Evolutionary conservation across 1,140 invertebrate genomes (phyloP).

Genomic region (Metaphire vulgaris): DNA sequence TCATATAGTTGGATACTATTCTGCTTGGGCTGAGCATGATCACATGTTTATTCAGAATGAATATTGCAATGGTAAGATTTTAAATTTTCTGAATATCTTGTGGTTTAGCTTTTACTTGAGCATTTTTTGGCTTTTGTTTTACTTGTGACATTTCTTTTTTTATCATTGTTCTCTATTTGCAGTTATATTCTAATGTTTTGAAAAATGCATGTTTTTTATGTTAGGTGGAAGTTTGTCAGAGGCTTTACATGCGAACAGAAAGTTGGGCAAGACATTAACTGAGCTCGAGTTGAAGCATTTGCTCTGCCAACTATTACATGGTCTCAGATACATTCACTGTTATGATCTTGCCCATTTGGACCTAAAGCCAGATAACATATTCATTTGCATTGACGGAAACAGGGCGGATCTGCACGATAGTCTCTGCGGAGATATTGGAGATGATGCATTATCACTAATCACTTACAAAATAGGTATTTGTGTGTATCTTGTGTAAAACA

Average conservation of each 20-base stretch:
- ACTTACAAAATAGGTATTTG: neutral
- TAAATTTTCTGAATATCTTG: too few species aligned
- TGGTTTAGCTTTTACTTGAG: too few species aligned
- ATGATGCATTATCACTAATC: neutral
- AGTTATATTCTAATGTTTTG: neutral
- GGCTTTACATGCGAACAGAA: neutral
- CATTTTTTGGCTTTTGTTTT: too few species aligned
- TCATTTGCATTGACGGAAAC: slow-evolving; percentile 8
- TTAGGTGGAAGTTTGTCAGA: neutral
- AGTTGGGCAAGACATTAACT: slow-evolving; percentile 32
- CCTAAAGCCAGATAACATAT: slow-evolving; percentile 68
- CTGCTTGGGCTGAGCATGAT: slow-evolving; percentile 85
- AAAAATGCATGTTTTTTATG: neutral
- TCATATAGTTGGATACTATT: slow-evolving; percentile 84
- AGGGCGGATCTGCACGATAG: neutral
- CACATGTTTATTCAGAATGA: slow-evolving; percentile 91
- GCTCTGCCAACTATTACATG: slow-evolving; percentile 65
- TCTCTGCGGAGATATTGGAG: neutral
- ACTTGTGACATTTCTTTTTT: neutral
- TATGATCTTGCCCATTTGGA: slow-evolving; percentile 83
- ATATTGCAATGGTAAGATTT: slow-evolving; percentile 68
- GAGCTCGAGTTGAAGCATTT: slow-evolving; percentile 62
- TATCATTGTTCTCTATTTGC: neutral
- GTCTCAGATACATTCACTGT: slow-evolving; percentile 75
- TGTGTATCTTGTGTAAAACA: too few species aligned